Conservation (phyloP, 2,797 vertebrate genomes). For the Rallus crepitans region DNA sequence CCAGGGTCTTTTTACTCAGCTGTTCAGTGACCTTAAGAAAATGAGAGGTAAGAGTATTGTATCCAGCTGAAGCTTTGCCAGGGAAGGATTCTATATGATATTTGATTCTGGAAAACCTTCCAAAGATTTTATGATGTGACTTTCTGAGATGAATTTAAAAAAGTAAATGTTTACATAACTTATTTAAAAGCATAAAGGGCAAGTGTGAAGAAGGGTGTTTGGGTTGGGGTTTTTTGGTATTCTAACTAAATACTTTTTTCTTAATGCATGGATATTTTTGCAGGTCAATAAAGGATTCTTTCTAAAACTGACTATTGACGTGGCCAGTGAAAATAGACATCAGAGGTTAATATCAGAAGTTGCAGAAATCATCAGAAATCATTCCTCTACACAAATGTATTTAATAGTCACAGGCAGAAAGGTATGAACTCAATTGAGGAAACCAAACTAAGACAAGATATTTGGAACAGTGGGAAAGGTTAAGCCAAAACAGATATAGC, state of each 20-base stretch:
- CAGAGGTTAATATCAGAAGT: background rate
- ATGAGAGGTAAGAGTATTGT: background rate
- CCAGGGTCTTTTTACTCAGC: background rate
- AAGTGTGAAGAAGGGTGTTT: background rate
- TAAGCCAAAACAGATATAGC: background rate
- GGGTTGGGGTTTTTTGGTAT: accelerated
- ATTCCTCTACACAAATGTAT: background rate
- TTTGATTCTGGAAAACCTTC: background rate
- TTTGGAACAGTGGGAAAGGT: background rate
- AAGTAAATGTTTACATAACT: background rate
- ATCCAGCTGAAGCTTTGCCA: background rate
- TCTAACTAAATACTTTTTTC: background rate
- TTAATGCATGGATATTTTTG: background rate
- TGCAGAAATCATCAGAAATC: background rate
- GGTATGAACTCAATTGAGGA: background rate
- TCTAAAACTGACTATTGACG: background rate
- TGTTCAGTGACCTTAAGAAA: background rate
- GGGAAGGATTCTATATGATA: background rate
- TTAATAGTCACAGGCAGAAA: background rate
- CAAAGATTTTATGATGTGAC: background rate
- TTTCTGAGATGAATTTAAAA: background rate
- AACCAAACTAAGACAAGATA: background rate
- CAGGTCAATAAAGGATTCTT: background rate
- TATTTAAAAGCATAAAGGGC: background rate
- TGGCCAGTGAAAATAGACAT: background rate